A percentile compares a stretch with the other conserved stretches of the same genome.
Evolutionary conservation across 2,797 vertebrate genomes (phyloP).

Genomic region (Myotis daubentonii): DNA sequence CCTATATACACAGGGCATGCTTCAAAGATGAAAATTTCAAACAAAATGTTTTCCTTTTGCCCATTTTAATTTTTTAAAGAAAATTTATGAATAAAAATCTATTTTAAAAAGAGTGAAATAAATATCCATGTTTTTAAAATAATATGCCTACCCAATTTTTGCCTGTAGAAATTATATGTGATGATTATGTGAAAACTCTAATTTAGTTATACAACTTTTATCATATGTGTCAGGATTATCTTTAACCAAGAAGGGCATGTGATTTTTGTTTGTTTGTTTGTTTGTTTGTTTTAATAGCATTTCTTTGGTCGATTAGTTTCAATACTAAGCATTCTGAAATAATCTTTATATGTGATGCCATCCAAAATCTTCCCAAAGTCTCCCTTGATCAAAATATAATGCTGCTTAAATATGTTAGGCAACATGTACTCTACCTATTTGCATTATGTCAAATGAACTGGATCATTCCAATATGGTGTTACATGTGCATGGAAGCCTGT

Average conservation of each 20-base stretch:
- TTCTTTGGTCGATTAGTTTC: slow-evolving; percentile 80
- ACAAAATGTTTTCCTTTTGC: neutral
- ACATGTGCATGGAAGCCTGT: slow-evolving; percentile 90
- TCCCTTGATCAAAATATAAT: slow-evolving; percentile 68
- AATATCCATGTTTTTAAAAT: neutral
- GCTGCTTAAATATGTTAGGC: slow-evolving; percentile 76
- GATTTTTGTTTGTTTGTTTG: neutral
- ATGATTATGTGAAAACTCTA: neutral
- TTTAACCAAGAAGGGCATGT: slow-evolving; percentile 59
- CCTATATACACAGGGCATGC: neutral
- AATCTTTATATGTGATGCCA: slow-evolving; percentile 61
- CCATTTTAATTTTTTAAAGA: slow-evolving; percentile 33
- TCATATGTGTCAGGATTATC: slow-evolving; percentile 64
- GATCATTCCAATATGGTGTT: slow-evolving; percentile 94
- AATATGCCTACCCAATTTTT: neutral
- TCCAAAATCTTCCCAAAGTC: slow-evolving; percentile 49
- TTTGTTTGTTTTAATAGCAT: slow-evolving; percentile 65
- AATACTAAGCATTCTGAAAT: slow-evolving; percentile 79
- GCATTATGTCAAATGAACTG: slow-evolving; percentile 91
- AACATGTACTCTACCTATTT: slow-evolving; percentile 86
- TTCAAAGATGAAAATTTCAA: neutral
- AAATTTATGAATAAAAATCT: neutral
- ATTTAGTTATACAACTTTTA: slow-evolving; percentile 79
- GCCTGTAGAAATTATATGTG: neutral
- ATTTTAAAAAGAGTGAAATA: neutral